Evolutionary conservation across 1,140 invertebrate species (phyloP).

Genomic region (Cotesia vestalis): DNA sequence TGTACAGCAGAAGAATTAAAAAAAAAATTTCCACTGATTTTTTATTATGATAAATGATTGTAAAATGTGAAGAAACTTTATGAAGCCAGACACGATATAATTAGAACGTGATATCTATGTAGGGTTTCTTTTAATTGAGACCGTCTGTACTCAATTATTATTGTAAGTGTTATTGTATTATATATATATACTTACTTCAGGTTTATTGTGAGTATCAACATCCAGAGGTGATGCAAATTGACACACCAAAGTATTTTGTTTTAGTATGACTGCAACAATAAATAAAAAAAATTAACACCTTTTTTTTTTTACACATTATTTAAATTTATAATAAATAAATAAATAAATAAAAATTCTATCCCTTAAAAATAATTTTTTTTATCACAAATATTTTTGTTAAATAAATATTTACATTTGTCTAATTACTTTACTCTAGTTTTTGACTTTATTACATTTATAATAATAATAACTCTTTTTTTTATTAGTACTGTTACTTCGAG

Average conservation of each 20-base stretch:
- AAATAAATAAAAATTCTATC: not conserved
- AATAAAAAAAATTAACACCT: constrained; percentile 7
- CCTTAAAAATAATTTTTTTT: not conserved
- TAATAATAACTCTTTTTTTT: not conserved
- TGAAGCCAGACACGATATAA: constrained; percentile 16
- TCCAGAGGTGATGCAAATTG: constrained; percentile 95
- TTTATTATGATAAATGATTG: constrained; percentile 14
- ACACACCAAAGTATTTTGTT: constrained; percentile 88
- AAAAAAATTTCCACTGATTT: constrained; percentile 3
- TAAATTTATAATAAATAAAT: constrained; percentile 13
- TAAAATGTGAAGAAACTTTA: constrained; percentile 23
- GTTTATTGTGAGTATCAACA: constrained; percentile 93
- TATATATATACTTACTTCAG: constrained; percentile 77
- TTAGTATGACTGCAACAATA: constrained; percentile 86
- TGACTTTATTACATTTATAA: not conserved
- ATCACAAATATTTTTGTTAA: not conserved
- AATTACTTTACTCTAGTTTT: not conserved
- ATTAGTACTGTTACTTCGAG: not conserved
- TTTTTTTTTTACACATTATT: not conserved
- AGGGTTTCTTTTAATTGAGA: constrained; percentile 35
- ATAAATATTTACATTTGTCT: not conserved
- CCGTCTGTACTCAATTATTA: not conserved
- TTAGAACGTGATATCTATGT: constrained; percentile 22
- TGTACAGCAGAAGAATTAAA: constrained; percentile 8
- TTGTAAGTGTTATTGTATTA: too few relatives aligned